Conservation (phyloP, 2,113 vertebrate species). For the Bambusicola thoracicus region DNA sequence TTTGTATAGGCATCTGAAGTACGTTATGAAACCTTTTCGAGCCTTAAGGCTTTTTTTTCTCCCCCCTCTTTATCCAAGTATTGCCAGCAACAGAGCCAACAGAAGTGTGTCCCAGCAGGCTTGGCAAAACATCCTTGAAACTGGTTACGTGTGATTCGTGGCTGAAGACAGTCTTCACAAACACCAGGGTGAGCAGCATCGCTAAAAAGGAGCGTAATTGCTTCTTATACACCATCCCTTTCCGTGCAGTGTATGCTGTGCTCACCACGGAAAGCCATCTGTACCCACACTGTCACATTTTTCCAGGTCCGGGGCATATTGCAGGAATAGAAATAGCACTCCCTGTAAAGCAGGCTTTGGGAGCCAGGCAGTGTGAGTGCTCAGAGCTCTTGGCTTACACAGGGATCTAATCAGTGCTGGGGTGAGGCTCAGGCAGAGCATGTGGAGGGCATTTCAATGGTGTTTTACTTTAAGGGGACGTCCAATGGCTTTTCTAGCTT, state of each 20-base stretch:
- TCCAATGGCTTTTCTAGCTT: not conserved
- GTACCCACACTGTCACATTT: constrained; percentile 63
- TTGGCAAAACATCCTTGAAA: constrained; percentile 59
- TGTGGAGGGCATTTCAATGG: not conserved
- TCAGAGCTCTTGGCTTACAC: constrained; percentile 53
- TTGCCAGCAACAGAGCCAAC: constrained; percentile 40
- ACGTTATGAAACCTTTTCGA: not conserved
- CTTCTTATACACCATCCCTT: constrained; percentile 70
- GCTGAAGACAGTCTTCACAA: constrained; percentile 65
- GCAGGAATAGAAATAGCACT: constrained; percentile 67
- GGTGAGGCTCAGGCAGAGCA: not conserved
- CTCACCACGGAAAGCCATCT: constrained; percentile 71
- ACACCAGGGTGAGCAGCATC: constrained; percentile 51
- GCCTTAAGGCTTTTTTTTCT: not conserved
- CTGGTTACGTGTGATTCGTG: constrained; percentile 62
- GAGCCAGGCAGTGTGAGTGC: constrained; percentile 44
- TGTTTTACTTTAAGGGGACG: not conserved
- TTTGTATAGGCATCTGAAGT: not conserved
- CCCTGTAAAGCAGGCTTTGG: constrained; percentile 51
- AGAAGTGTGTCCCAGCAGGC: constrained; percentile 50
- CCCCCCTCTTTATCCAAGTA: not conserved
- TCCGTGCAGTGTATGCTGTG: constrained; percentile 59
- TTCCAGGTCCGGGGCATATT: constrained; percentile 57
- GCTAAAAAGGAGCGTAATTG: constrained; percentile 65
- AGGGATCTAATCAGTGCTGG: constrained; percentile 54